A percentile compares a stretch with the other conserved stretches of the same genome.
Conservation (phyloP, 2,888 invertebrate genomes). For the Brenthis daphne region DNA sequence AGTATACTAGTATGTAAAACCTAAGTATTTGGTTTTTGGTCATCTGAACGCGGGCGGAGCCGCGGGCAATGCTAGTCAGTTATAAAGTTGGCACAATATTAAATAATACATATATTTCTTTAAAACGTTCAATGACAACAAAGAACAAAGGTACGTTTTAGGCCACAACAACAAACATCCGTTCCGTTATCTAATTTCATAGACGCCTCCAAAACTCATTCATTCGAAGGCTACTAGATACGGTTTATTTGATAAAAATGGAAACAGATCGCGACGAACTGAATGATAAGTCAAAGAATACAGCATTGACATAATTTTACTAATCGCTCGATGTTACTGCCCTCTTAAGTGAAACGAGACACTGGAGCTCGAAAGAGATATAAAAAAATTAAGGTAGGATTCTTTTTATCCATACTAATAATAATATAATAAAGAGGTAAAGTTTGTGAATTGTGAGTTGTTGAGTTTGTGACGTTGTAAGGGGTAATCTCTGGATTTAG, state of each 20-base stretch:
- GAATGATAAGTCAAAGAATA: conserved; percentile 46
- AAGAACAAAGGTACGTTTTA: neutral
- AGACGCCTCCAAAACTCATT: conserved; percentile 32
- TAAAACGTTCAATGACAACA: neutral
- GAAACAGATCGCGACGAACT: conserved; percentile 39
- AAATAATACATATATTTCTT: no score
- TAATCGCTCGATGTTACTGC: conserved; percentile 49
- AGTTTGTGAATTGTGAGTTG: no score
- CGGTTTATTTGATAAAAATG: conserved; percentile 42
- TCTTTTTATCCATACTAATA: no score
- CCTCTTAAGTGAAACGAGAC: conserved; percentile 43
- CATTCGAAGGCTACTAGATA: conserved; percentile 34
- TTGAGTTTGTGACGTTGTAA: no score
- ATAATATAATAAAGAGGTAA: no score
- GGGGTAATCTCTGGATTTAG: no score
- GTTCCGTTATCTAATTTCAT: neutral
- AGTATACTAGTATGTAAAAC: no score
- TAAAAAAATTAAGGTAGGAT: no score
- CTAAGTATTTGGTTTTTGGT: no score
- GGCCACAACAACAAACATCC: neutral
- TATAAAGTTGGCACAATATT: no score
- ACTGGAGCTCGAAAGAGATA: conserved; percentile 32
- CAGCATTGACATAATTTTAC: conserved; percentile 62
- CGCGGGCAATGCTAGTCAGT: no score
- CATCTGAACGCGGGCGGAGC: no score